Evolutionary conservation across 2,888 invertebrate genomes (phyloP), one percentile per base, ranked within the genome.

Genomic region (Itoplectis maculator): DNA sequence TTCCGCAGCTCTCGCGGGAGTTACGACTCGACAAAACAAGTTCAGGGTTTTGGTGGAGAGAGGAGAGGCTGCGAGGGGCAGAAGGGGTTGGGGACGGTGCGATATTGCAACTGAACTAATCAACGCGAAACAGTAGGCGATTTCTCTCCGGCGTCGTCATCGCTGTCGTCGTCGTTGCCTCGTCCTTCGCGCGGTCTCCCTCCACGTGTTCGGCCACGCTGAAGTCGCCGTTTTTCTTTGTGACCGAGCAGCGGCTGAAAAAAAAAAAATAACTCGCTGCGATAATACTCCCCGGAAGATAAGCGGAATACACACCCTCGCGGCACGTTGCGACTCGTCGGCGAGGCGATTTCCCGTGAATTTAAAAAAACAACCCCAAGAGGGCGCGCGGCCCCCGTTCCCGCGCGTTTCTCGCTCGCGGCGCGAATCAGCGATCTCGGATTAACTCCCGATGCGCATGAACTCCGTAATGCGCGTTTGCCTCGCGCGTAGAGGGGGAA

Each of bases 51-150:
- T 45, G 45, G 45, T 7, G 56, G 45, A 61, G 29, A 5, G 3
- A 5, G 29, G 3, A 5, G 29, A 2, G 29, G 29, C 29, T 68
- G 42, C 70, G 29, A 66, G 20, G 54, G 56, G 73, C 83, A 23
- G 61, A n/a, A 9, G 35, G 49, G 35, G 77, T 54, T 68, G 74
- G 35, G 69, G 47, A 77, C 76, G 85, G 82, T 72, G 84, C 84
- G 87, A 90, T 87, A 88, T 88, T 88, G 88, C 84, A 88, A 86
- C 87, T 85, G 87, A 89, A 89, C 90, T 88, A 90, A 89, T 90
- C 90, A 90, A 89, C 88, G 89, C 61, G 85, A 85, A 85, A 85
- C 87, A 82, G 86, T 84, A 87, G 73, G 84, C 88, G 85, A 89
- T 89, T 87, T 88, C 83, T 87, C 84, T 86, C 84, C 83, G 45